A percentile compares a stretch with the other conserved stretches of the same genome.
phyloP scores from a whole-genome alignment of 2,797 vertebrate genomes.

The Microcaecilia unicolor region DNA sequence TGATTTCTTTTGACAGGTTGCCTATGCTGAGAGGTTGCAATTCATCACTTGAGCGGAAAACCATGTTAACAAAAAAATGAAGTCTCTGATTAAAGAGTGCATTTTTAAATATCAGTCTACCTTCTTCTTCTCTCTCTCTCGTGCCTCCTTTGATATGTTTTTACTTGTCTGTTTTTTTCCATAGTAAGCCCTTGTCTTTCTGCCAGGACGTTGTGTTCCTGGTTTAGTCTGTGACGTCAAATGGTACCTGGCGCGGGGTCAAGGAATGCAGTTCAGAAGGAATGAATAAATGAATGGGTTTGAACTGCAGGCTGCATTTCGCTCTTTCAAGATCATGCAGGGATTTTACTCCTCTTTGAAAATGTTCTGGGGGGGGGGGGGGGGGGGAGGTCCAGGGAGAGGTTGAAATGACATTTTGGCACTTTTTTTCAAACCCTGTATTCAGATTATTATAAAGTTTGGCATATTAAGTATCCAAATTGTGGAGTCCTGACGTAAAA shows the following conservation, averaged over 20 bases:
- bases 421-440: too few species aligned
- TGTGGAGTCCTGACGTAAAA: too few species aligned
- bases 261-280: slow-evolving; percentile 39
- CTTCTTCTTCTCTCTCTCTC: too few species aligned
- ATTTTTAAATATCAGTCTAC: neutral
- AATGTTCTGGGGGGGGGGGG: too few species aligned
- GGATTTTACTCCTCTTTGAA: neutral
- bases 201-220: slow-evolving; percentile 66
- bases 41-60: too few species aligned
- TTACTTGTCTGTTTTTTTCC: slow-evolving; percentile 12
- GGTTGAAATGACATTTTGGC: neutral
- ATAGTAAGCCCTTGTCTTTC: slow-evolving; percentile 24
- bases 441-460: too few species aligned
- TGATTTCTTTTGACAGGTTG: too few species aligned
- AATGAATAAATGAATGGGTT: slow-evolving; percentile 34
- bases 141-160: neutral
- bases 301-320: slow-evolving; percentile 13
- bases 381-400: too few species aligned
- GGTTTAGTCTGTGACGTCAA: slow-evolving; percentile 52
- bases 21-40: too few species aligned
- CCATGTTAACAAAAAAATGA: too few species aligned
- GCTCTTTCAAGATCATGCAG: neutral
- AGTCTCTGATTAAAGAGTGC: too few species aligned
- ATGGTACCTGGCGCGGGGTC: slow-evolving; percentile 49
- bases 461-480: too few species aligned